Percentiles rank a stretch among this genome's conserved stretches.
Evolutionary conservation across 2,797 vertebrate species (phyloP).

Genomic region (Xyrichtys novacula): DNA sequence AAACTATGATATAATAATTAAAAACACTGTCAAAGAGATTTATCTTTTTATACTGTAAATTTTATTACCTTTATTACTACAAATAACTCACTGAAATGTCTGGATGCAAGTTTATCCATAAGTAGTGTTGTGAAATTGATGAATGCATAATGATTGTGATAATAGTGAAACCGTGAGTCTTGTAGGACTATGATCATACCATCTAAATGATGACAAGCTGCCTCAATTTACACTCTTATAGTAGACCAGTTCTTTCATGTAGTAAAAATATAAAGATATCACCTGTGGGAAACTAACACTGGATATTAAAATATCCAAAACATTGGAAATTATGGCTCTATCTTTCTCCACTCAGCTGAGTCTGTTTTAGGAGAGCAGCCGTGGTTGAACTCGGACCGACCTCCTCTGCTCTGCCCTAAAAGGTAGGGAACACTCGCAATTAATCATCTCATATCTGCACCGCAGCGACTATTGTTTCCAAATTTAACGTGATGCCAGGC

Average conservation of each 20-base stretch:
- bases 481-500: conserved; percentile 65
- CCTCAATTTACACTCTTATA: background rate
- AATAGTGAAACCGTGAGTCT: too few species aligned
- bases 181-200: too few species aligned
- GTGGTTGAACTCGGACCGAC: conserved; percentile 41
- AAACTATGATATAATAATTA: too few species aligned
- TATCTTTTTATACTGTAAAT: too few species aligned
- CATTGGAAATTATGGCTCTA: background rate
- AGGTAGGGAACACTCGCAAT: conserved; percentile 72
- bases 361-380: conserved; percentile 24
- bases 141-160: too few species aligned
- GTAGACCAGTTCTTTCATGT: background rate
- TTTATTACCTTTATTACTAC: too few species aligned
- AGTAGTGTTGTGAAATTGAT: too few species aligned
- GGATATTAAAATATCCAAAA: background rate
- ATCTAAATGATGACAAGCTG: too few species aligned
- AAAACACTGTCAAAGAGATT: too few species aligned
- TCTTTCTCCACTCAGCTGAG: conserved; percentile 5
- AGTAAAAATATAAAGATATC: too few species aligned
- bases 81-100: too few species aligned
- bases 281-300: background rate
- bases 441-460: conserved; percentile 60
- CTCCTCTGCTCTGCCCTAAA: conserved; percentile 62
- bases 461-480: conserved; percentile 72
- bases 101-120: too few species aligned